Conservation (phyloP, 2,888 invertebrate species). For the Cataglyphis altisquamis region DNA sequence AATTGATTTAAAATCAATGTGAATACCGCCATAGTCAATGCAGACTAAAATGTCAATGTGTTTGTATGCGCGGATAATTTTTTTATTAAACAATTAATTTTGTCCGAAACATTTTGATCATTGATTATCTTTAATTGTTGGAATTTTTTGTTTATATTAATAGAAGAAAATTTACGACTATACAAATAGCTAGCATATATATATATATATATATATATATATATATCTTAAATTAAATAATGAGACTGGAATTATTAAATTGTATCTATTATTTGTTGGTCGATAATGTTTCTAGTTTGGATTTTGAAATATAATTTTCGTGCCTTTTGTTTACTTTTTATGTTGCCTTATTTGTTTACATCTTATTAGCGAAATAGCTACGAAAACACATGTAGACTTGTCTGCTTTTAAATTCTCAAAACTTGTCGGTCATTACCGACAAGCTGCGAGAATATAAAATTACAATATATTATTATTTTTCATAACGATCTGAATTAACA, state of each 20-base stretch:
- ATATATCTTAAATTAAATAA: neutral
- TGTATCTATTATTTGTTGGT: neutral
- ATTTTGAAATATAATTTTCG: neutral
- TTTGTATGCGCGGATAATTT: conserved; percentile 4
- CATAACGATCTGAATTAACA: neutral
- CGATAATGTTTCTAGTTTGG: neutral
- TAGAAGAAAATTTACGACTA: neutral
- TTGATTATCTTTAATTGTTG: conserved; percentile 13
- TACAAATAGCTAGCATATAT: neutral
- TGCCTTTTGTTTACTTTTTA: neutral
- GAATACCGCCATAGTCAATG: conserved; percentile 9
- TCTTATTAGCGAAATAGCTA: neutral
- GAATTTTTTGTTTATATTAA: neutral
- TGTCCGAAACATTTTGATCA: conserved; percentile 7
- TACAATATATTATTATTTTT: neutral
- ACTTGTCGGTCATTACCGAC: neutral
- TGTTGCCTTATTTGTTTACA: neutral
- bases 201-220: too few relatives aligned
- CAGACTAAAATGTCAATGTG: conserved; percentile 8
- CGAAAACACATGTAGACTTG: neutral
- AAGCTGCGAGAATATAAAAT: neutral
- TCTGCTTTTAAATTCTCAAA: neutral
- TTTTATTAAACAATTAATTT: conserved; percentile 29
- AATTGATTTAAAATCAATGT: conserved; percentile 38
- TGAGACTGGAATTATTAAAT: neutral